Conservation (phyloP, 2,113 vertebrate genomes). For the Neodontobutis hainanensis region DNA sequence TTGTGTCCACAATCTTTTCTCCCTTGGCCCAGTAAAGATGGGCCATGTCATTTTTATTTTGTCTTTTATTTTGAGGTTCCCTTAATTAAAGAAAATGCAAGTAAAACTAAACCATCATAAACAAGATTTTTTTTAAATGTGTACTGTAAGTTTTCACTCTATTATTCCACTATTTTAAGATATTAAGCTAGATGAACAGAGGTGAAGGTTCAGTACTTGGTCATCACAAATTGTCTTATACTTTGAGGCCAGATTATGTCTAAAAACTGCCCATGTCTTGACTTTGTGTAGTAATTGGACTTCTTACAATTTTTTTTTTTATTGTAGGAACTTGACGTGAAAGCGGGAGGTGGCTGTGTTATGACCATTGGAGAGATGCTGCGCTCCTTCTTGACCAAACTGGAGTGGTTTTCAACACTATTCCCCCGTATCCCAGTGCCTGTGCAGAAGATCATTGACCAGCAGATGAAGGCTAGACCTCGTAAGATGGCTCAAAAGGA, state of each 20-base stretch:
- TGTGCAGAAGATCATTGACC: conserved; percentile 95
- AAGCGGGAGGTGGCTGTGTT: conserved; percentile 95
- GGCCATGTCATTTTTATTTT: neutral
- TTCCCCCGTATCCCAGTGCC: conserved; percentile 98
- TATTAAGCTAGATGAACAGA: conserved; percentile 83
- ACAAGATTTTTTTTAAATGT: conserved; percentile 27
- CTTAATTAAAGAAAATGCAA: conserved; percentile 82
- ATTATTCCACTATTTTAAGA: conserved; percentile 75
- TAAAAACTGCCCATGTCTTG: neutral
- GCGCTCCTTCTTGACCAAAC: conserved; percentile 96
- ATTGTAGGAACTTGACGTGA: conserved; percentile 94
- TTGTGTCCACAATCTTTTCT: conserved; percentile 11
- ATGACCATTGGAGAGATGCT: conserved; percentile 99
- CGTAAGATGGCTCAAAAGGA: conserved; percentile 89
- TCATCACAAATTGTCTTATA: conserved; percentile 76
- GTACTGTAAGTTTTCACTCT: conserved; percentile 77
- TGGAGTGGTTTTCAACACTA: conserved; percentile 98
- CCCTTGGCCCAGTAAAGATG: conserved; percentile 11
- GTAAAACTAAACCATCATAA: conserved; percentile 37
- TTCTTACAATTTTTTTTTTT: conserved; percentile 51
- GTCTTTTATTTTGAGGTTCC: conserved; percentile 50
- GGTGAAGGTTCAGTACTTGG: conserved; percentile 83
- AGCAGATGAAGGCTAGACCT: conserved; percentile 94
- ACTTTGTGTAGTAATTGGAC: conserved; percentile 11
- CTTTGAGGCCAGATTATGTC: conserved; percentile 36